Evolutionary conservation across 1,140 invertebrate genomes (phyloP).

Genomic region (Gerris buenoi): DNA sequence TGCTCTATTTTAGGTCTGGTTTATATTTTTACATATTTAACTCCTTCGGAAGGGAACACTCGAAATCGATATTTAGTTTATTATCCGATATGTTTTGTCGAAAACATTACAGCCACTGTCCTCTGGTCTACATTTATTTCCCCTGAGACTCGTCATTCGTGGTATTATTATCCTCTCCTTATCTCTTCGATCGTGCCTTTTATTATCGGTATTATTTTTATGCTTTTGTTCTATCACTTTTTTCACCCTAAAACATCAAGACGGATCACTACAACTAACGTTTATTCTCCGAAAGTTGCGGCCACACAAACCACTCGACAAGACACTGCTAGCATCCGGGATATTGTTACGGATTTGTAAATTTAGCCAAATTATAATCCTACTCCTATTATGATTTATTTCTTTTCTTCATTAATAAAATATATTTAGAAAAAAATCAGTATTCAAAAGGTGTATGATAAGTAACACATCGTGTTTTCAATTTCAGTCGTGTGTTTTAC

Average conservation of each 20-base stretch:
- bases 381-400: no score
- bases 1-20: conserved; percentile 49
- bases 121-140: conserved; percentile 35
- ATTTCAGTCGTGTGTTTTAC: no score
- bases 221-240: conserved; percentile 34
- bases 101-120: conserved; percentile 42
- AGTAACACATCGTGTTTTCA: no score
- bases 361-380: not conserved
- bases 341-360: not conserved
- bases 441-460: no score
- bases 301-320: not conserved
- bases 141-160: conserved; percentile 16
- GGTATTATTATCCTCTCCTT: conserved; percentile 21
- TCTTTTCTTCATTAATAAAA: no score
- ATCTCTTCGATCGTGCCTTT: conserved; percentile 25
- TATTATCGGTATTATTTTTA: conserved; percentile 32
- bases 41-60: conserved; percentile 45
- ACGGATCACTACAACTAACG: not conserved
- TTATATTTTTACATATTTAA: conserved; percentile 56
- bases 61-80: conserved; percentile 38
- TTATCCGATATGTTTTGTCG: conserved; percentile 46
- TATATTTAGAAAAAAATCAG: no score
- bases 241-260: conserved; percentile 30
- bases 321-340: not conserved
- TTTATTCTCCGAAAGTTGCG: not conserved